Conservation (phyloP, 2,888 invertebrate genomes). For the Helobdella robusta region DNA sequence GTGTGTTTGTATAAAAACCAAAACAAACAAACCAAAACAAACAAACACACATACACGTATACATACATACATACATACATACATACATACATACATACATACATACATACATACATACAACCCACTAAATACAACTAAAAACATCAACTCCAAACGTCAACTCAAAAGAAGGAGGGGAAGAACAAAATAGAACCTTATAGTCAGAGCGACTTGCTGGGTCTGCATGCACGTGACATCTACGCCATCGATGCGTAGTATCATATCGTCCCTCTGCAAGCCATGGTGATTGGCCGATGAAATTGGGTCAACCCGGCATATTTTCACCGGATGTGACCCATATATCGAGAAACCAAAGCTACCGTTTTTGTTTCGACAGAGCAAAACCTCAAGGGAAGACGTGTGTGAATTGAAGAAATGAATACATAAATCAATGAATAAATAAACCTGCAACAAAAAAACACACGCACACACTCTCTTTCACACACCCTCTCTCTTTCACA, state of each 20-base stretch:
- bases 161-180: not conserved
- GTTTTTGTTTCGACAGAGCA: slow-evolving; percentile 8
- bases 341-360: slow-evolving; percentile 17
- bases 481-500: too few relatives aligned
- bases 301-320: slow-evolving; percentile 8
- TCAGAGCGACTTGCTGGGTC: not conserved
- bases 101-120: too few relatives aligned
- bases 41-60: too few relatives aligned
- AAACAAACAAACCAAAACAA: too few relatives aligned
- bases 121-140: not conserved
- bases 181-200: slow-evolving; percentile 12
- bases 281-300: not conserved
- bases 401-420: too few relatives aligned
- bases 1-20: not conserved
- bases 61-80: too few relatives aligned
- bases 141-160: not conserved
- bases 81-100: too few relatives aligned
- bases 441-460: too few relatives aligned
- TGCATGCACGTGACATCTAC: slow-evolving; percentile 6
- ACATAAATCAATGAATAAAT: too few relatives aligned
- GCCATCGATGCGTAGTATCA: not conserved
- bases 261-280: slow-evolving; percentile 6
- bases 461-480: too few relatives aligned
- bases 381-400: not conserved
- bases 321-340: slow-evolving; percentile 1